phyloP scores from a whole-genome alignment of 2,888 invertebrate species.

The Eupithecia centaureata region DNA sequence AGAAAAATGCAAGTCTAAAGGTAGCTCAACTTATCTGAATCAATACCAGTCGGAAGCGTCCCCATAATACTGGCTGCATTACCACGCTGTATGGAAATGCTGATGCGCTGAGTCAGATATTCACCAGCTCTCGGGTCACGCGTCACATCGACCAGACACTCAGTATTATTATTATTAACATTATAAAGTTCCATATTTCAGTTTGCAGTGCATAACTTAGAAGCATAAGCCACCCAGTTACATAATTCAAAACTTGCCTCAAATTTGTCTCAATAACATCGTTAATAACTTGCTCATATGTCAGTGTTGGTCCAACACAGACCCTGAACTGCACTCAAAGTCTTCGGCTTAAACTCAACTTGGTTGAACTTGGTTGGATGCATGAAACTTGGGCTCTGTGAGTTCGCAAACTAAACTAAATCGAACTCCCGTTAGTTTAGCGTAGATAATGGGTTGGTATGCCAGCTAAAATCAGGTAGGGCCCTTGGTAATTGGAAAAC shows the following conservation, averaged over 20 bases:
- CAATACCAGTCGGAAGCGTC: too few relatives aligned
- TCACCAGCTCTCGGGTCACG: too few relatives aligned
- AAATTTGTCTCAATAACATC: constrained; percentile 61
- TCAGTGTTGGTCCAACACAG: constrained; percentile 52
- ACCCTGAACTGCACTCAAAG: constrained; percentile 34
- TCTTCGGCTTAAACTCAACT: constrained; percentile 55
- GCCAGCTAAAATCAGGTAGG: constrained; percentile 30
- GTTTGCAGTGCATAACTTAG: background rate
- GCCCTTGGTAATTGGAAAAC: constrained; percentile 28
- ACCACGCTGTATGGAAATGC: too few relatives aligned
- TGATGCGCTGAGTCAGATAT: too few relatives aligned
- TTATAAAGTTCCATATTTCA: background rate
- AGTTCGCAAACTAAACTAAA: constrained; percentile 57
- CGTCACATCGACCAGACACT: too few relatives aligned
- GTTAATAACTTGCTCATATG: constrained; percentile 55
- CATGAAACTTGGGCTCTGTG: constrained; percentile 60
- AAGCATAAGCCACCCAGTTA: background rate
- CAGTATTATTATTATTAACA: too few relatives aligned
- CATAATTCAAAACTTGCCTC: constrained; percentile 33
- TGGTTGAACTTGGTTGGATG: constrained; percentile 53
- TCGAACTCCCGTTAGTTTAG: constrained; percentile 52
- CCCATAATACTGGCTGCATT: too few relatives aligned
- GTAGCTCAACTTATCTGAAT: too few relatives aligned
- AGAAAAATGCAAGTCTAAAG: too few relatives aligned
- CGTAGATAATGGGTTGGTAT: constrained; percentile 36